Conservation (phyloP, 2,888 invertebrate genomes). For the Rotaria socialis region DNA sequence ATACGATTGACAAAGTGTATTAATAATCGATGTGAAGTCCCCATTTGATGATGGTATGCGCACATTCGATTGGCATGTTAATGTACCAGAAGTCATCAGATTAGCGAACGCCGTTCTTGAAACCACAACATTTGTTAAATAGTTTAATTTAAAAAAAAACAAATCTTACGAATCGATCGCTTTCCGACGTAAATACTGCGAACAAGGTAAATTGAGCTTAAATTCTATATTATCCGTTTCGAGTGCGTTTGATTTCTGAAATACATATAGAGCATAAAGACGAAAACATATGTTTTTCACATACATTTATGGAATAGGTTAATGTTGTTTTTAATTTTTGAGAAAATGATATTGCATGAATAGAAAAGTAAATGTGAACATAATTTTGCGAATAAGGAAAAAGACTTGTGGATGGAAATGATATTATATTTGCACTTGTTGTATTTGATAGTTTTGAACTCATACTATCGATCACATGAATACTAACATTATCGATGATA, state of each 20-base stretch:
- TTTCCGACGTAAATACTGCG: background rate
- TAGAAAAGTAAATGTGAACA: background rate
- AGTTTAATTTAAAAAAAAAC: background rate
- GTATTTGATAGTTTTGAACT: background rate
- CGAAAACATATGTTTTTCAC: background rate
- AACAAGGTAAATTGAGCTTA: constrained; percentile 29
- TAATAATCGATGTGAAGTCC: background rate
- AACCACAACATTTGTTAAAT: background rate
- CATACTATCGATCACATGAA: constrained; percentile 5
- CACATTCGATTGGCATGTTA: background rate
- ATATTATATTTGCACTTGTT: background rate
- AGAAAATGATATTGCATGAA: background rate
- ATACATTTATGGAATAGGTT: background rate
- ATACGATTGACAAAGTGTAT: background rate
- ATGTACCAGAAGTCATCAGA: background rate
- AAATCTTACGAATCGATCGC: background rate
- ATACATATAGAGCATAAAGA: background rate
- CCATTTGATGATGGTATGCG: background rate
- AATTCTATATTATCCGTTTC: constrained; percentile 11
- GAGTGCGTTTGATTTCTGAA: background rate
- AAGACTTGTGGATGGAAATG: background rate
- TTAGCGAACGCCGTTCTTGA: background rate
- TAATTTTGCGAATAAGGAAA: constrained; percentile 22
- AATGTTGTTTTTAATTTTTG: constrained; percentile 35
- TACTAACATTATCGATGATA: background rate